phyloP scores from a whole-genome alignment of 2,797 vertebrate genomes.

The Lepilemur septentrionalis region DNA sequence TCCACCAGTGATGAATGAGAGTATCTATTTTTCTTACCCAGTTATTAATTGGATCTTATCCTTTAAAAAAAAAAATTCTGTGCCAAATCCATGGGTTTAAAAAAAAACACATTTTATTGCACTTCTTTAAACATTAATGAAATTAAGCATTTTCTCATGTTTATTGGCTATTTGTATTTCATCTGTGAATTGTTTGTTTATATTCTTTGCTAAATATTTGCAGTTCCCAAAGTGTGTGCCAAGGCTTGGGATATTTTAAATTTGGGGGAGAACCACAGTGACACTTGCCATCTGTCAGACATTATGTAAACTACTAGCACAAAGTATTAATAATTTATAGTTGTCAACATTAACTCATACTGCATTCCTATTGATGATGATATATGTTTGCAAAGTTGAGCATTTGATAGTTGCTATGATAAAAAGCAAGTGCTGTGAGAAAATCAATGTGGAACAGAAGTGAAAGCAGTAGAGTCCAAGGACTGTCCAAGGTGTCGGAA shows the following conservation, averaged over 20 bases:
- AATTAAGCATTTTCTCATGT: slow-evolving; percentile 57
- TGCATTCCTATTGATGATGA: not conserved
- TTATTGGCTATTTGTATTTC: slow-evolving; percentile 62
- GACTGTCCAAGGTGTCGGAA: not conserved
- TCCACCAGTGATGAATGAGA: not conserved
- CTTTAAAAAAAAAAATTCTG: not conserved
- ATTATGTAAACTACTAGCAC: not conserved
- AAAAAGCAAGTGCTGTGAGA: not conserved
- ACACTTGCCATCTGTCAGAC: slow-evolving; percentile 42
- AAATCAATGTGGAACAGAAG: not conserved
- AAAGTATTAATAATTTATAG: not conserved
- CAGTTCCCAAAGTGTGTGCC: slow-evolving; percentile 58
- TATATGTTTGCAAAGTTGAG: slow-evolving; percentile 6
- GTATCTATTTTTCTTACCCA: slow-evolving; percentile 25
- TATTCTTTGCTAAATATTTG: slow-evolving; percentile 69
- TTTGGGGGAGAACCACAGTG: not conserved
- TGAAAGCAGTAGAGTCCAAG: not conserved
- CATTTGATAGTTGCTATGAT: not conserved
- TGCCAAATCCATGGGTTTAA: not conserved
- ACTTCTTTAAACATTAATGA: slow-evolving; percentile 56
- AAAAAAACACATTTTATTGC: not conserved
- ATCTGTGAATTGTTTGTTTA: slow-evolving; percentile 70
- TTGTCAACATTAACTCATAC: not conserved
- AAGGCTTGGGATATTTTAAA: slow-evolving; percentile 43
- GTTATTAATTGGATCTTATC: not conserved